Evolutionary conservation across 2,797 vertebrate species (phyloP).

Genomic region (Rhynchonycteris naso): DNA sequence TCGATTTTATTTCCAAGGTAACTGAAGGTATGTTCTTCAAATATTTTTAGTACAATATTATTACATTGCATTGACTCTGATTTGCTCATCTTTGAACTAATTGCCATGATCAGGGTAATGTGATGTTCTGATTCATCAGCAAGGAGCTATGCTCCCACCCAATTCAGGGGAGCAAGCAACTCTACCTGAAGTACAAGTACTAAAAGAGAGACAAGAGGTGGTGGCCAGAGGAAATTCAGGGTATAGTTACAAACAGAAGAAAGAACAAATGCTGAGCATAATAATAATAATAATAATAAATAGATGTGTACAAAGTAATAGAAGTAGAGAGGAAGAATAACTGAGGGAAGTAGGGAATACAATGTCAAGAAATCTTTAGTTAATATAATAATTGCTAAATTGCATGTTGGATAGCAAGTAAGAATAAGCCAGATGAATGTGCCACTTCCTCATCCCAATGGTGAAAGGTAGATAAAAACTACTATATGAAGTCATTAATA

Average conservation of each 20-base stretch:
- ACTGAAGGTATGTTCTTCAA: background rate
- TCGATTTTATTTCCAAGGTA: background rate
- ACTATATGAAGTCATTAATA: background rate
- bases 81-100: slow-evolving; percentile 16
- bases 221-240: background rate
- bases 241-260: background rate
- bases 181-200: background rate
- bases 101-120: background rate
- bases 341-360: background rate
- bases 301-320: background rate
- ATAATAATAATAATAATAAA: background rate
- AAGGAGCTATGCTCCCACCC: background rate
- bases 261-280: background rate
- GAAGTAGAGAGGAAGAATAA: background rate
- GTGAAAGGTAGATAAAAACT: background rate
- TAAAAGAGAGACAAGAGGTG: background rate
- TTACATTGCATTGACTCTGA: background rate
- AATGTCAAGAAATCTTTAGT: background rate
- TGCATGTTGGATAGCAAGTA: background rate
- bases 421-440: background rate
- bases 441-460: background rate
- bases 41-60: background rate
- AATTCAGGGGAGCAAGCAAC: background rate
- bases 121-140: background rate
- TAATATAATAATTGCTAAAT: background rate